Conservation (phyloP, 2,113 vertebrate genomes). For the Drymodes brunneopygia region DNA sequence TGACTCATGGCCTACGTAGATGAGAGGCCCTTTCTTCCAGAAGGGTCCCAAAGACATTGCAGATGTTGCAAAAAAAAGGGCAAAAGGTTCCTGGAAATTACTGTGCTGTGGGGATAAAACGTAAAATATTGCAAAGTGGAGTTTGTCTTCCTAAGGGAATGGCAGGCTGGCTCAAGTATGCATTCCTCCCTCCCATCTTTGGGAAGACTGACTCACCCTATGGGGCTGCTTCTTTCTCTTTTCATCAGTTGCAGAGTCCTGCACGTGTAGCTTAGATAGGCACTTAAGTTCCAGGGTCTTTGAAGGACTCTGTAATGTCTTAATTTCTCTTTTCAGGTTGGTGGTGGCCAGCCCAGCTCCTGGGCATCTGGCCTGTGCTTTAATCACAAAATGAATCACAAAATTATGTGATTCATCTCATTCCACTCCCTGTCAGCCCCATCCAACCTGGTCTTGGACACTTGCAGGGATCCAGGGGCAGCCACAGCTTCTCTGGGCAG, state of each 20-base stretch:
- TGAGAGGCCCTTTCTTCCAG: background rate
- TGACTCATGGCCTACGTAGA: background rate
- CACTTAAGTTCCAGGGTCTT: background rate
- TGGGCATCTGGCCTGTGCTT: background rate
- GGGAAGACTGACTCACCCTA: background rate
- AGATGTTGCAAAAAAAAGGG: background rate
- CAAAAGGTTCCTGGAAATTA: constrained; percentile 2
- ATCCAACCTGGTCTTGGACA: accelerated
- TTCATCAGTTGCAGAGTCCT: background rate
- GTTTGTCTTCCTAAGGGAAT: background rate
- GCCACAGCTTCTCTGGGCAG: background rate
- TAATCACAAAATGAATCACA: background rate
- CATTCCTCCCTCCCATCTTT: background rate
- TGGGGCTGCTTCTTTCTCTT: background rate
- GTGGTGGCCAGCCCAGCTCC: background rate
- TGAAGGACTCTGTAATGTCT: background rate
- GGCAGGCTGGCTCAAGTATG: background rate
- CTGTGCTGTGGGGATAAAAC: background rate
- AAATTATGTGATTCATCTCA: background rate
- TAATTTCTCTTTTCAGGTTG: background rate
- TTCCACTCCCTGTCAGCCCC: accelerated
- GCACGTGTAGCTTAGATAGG: background rate
- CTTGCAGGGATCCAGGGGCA: background rate
- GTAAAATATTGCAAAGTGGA: background rate
- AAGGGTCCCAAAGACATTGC: background rate